Conservation (phyloP, 2,888 invertebrate genomes). For the Sipha maydis region DNA sequence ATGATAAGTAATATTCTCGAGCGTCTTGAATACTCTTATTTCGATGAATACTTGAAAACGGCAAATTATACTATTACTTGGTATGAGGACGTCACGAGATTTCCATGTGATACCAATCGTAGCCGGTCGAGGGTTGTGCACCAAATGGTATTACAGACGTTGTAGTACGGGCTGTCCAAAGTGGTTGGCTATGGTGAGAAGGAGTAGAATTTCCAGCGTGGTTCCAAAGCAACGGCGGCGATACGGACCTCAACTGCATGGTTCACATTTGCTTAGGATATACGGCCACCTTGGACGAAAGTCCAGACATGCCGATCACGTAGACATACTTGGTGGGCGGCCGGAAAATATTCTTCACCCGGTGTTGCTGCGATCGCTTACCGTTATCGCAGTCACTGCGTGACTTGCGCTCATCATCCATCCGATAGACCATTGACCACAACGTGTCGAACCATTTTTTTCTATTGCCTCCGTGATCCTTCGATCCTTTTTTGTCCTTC, state of each 20-base stretch:
- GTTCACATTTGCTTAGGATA: slow-evolving; percentile 27
- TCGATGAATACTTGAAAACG: no score
- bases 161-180: background rate
- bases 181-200: background rate
- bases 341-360: slow-evolving; percentile 72
- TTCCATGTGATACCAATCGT: slow-evolving; percentile 16
- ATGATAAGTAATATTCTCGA: no score
- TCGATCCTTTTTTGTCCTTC: background rate
- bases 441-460: slow-evolving; percentile 43
- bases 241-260: slow-evolving; percentile 66
- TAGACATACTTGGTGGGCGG: slow-evolving; percentile 84
- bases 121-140: background rate
- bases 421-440: slow-evolving; percentile 12
- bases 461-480: background rate
- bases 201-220: background rate
- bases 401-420: slow-evolving; percentile 2
- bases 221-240: slow-evolving; percentile 66
- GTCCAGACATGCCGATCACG: slow-evolving; percentile 81
- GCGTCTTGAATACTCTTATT: no score
- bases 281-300: slow-evolving; percentile 80
- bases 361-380: background rate
- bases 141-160: background rate
- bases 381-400: background rate
- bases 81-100: slow-evolving; percentile 22
- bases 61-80: no score